Conservation (phyloP, 2,797 vertebrate species). For the Pipistrellus kuhlii region DNA sequence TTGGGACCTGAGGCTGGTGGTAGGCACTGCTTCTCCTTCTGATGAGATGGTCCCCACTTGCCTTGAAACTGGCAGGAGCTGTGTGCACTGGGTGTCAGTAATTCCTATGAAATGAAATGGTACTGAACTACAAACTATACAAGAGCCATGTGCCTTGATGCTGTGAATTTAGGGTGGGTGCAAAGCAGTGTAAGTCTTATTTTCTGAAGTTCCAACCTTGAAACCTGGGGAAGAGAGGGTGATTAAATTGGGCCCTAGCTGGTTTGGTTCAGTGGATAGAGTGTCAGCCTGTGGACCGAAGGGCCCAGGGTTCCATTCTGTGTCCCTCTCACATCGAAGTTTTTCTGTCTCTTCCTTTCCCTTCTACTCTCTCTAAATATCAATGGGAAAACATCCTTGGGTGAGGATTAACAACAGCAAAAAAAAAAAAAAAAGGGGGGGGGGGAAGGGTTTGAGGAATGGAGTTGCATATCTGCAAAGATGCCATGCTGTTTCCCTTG, state of each 20-base stretch:
- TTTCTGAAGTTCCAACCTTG: background rate
- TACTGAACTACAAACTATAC: background rate
- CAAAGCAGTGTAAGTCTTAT: background rate
- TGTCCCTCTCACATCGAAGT: no score
- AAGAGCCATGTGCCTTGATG: background rate
- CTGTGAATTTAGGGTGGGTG: background rate
- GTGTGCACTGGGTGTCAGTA: background rate
- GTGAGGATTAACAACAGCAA: no score
- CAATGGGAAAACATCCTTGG: no score
- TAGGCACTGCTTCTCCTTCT: background rate
- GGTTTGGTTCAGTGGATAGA: no score
- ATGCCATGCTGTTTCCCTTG: background rate
- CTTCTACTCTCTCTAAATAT: no score
- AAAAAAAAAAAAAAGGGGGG: no score
- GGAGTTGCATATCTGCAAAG: background rate
- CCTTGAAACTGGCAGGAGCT: background rate
- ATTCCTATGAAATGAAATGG: background rate
- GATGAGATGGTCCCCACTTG: background rate
- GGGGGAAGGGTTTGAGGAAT: background rate
- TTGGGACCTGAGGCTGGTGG: background rate
- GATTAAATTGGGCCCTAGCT: background rate
- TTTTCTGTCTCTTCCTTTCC: no score
- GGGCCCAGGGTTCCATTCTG: no score
- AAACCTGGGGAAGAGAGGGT: background rate
- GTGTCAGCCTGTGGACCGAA: no score